Conservation (phyloP, 2,888 invertebrate species). For the Ectobius pallidus region DNA sequence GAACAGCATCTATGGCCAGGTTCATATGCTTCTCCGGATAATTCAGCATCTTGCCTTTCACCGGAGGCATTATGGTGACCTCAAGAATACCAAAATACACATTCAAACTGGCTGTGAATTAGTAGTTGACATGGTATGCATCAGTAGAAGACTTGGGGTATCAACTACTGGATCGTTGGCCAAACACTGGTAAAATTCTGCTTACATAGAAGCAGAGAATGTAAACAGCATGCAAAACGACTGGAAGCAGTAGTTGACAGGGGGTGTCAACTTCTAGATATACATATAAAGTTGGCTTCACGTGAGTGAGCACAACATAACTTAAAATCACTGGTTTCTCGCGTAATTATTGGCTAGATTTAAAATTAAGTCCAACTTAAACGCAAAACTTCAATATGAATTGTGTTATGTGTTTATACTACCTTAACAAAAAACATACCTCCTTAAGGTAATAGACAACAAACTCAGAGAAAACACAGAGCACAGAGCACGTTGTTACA, state of each 20-base stretch:
- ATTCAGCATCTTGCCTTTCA: constrained; percentile 7
- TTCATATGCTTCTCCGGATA: constrained; percentile 3
- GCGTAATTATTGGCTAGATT: background rate
- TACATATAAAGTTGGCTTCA: background rate
- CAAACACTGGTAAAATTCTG: too few species aligned
- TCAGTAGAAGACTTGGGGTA: background rate
- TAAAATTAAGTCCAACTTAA: background rate
- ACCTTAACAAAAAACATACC: background rate
- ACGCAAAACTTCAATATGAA: background rate
- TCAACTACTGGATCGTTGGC: background rate
- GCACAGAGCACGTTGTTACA: background rate
- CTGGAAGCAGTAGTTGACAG: constrained; percentile 4
- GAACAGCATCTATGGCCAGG: background rate
- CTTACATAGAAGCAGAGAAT: too few species aligned
- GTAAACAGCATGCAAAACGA: too few species aligned
- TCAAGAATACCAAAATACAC: too few species aligned
- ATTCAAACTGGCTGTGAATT: too few species aligned
- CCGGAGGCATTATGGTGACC: too few species aligned
- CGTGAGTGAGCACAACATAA: background rate
- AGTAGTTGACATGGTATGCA: too few species aligned
- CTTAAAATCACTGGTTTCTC: background rate
- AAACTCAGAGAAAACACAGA: background rate
- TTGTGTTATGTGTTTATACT: background rate
- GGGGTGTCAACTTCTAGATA: background rate
- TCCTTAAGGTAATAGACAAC: background rate